Percentiles rank a stretch among this genome's conserved stretches.
phyloP scores from a whole-genome alignment of 2,797 vertebrate genomes.

The Phylloscopus collybita region DNA sequence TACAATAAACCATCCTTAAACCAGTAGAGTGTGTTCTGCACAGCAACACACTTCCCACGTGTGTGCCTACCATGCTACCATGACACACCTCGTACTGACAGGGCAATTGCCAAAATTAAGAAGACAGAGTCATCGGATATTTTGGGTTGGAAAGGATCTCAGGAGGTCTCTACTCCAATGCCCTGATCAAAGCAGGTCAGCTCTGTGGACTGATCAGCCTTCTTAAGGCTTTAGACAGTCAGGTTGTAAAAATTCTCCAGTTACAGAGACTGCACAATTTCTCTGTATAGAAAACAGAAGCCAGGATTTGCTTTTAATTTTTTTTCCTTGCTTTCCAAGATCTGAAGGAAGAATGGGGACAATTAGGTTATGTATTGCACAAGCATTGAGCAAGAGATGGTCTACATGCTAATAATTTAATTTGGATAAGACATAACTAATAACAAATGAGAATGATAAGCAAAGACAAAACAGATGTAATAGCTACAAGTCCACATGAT shows the following conservation, averaged over 20 bases:
- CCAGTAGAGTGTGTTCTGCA: background rate
- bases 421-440: background rate
- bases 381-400: background rate
- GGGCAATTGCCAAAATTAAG: background rate
- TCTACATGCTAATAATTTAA: background rate
- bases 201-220: background rate
- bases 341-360: background rate
- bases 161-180: background rate
- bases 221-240: background rate
- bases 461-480: background rate
- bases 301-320: background rate
- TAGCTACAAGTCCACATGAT: background rate
- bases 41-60: background rate
- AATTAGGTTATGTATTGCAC: background rate
- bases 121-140: background rate
- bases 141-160: background rate
- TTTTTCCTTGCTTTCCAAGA: background rate
- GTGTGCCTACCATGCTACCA: background rate
- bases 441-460: background rate
- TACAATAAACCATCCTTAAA: background rate
- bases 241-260: background rate
- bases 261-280: background rate
- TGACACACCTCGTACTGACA: background rate
- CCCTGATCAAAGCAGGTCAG: background rate
- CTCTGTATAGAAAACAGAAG: background rate